phyloP scores from a whole-genome alignment of 2,888 invertebrate genomes.

The Dicyrtomina minuta region DNA sequence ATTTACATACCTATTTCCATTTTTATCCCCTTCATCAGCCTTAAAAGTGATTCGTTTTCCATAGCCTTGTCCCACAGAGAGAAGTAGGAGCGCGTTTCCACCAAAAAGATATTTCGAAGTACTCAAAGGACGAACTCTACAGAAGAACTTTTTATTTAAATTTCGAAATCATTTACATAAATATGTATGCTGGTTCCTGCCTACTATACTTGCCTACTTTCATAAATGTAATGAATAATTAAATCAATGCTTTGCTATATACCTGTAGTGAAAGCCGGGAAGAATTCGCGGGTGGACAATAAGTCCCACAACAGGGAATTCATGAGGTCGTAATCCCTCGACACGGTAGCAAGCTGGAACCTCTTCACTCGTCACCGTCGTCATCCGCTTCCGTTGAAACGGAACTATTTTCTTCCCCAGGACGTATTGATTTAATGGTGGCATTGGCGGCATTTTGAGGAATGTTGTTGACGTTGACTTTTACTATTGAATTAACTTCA shows the following conservation, averaged over 20 bases:
- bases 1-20: conserved; percentile 62
- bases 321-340: conserved; percentile 64
- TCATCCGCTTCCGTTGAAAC: conserved; percentile 36
- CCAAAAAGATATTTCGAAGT: conserved; percentile 62
- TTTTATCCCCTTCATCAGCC: conserved; percentile 63
- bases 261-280: conserved; percentile 70
- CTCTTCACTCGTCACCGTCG: conserved; percentile 59
- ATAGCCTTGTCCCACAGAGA: conserved; percentile 72
- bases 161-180: conserved; percentile 38
- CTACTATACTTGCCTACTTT: background rate
- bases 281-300: conserved; percentile 71
- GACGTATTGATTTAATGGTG: conserved; percentile 11
- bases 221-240: no score
- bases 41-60: conserved; percentile 73
- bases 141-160: no score
- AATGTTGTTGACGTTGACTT: no score
- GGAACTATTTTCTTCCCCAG: background rate
- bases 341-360: conserved; percentile 68
- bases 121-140: conserved; percentile 66
- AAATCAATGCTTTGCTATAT: background rate
- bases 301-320: conserved; percentile 71
- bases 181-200: background rate
- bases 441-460: no score
- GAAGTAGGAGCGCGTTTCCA: conserved; percentile 67
- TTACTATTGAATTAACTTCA: no score